Percentiles rank a stretch among this genome's conserved stretches.
phyloP scores from a whole-genome alignment of 2,113 vertebrate genomes.

The Siniperca knerii region DNA sequence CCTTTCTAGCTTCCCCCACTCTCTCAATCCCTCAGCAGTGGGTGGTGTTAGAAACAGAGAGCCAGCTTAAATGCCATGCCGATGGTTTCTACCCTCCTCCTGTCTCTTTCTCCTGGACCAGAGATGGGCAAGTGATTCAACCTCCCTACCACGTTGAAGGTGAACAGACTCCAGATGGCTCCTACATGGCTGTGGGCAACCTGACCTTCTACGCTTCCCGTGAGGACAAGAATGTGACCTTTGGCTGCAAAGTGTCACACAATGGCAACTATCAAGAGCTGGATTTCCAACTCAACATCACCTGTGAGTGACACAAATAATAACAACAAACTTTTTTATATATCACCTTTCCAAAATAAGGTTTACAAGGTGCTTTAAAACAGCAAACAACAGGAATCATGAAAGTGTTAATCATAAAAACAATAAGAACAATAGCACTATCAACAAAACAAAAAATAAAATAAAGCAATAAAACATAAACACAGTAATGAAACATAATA shows the following conservation, averaged over 20 bases:
- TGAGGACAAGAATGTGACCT: constrained; percentile 79
- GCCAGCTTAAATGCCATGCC: constrained; percentile 74
- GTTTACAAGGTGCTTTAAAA: no score
- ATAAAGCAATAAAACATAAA: no score
- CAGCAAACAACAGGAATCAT: no score
- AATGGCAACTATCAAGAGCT: constrained; percentile 48
- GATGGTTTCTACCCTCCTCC: constrained; percentile 79
- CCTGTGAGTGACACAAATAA: constrained; percentile 70
- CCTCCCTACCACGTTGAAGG: constrained; percentile 41
- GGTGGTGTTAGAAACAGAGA: constrained; percentile 73
- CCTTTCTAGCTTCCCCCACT: constrained; percentile 63
- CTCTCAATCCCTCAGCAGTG: constrained; percentile 72
- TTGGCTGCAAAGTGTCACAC: constrained; percentile 81
- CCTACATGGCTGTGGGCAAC: constrained; percentile 73
- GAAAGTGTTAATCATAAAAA: no score
- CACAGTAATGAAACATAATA: no score
- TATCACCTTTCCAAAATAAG: no score
- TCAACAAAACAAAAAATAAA: no score
- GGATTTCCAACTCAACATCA: constrained; percentile 77
- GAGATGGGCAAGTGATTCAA: constrained; percentile 63
- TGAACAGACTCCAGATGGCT: constrained; percentile 66
- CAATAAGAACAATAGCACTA: no score
- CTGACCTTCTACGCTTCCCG: constrained; percentile 74
- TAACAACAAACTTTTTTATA: no score
- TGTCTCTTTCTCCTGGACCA: constrained; percentile 82